Evolutionary conservation across 2,113 vertebrate species (phyloP), one percentile per base, ranked within the genome.

Genomic region (Aegithalos caudatus): DNA sequence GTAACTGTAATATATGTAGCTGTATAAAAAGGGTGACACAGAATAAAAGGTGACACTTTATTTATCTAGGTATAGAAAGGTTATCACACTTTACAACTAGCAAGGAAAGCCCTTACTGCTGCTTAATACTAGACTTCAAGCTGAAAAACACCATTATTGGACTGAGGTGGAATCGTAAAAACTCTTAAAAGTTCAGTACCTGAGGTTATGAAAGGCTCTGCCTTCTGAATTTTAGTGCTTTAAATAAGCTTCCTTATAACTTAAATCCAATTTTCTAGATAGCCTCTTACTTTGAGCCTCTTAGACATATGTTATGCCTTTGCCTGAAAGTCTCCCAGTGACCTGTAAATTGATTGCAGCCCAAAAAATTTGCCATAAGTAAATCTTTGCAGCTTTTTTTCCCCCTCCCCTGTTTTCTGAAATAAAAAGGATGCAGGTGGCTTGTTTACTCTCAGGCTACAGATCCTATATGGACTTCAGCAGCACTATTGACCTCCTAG

Each of bases 231-330:
- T 89, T 88, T 80, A 93, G 90, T 73, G 64, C 65, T 70, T 90
- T 86, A 86, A 96, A 94, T 81, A 95, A 90, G 64, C 60, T 78
- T 86, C 42, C 80, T 93, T 93, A 87, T 94, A 93, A 87, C 65
- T 91, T 96, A 92, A 95, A 96, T 93, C 86, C 12, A 86, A 67
- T 95, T 94, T 97, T 94, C 92, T 94, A 92, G 73, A 92, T 87
- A 87, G 91, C 82, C 31, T 91, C 86, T 91, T 91, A 73, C 73
- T 89, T 77, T 73, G 70, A 95, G 70, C 58, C 79, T 81, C 76
- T 84, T 82, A 86, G 76, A 86, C 87, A 57, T 64, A 81, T 24
- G 57, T 88, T 94, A 71, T 80, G 50, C 70, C 73, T 92, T 89
- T 89, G 57, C 88, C 70, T 90, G 83, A 44, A 83, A 90, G 90